These are phyloP conservation scores for Tipula vernalis DNA, from an alignment of 2,888 invertebrate genomes.

Conservation along the genomic window DNA sequence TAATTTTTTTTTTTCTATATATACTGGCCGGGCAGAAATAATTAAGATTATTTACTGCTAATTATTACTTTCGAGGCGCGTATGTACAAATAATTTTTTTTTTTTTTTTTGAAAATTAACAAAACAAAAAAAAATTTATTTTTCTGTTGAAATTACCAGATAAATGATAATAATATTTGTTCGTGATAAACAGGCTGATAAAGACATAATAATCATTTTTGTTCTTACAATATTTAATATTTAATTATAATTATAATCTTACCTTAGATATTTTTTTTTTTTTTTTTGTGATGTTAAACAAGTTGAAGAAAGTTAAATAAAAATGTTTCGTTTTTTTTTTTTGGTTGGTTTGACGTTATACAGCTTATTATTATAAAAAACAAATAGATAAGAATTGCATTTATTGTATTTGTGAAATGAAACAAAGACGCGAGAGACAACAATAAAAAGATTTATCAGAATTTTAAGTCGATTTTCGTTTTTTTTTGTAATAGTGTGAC, in stretches of 20 bases:
- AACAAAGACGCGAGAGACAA: neutral
- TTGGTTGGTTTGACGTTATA: too few species aligned
- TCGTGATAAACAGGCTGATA: neutral
- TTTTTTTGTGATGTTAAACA: neutral
- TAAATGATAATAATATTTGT: neutral
- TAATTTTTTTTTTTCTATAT: neutral
- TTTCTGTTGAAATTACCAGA: neutral
- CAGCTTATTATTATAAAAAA: neutral
- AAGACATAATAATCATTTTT: neutral
- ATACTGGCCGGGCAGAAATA: neutral
- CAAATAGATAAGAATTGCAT: neutral
- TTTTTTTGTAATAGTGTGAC: neutral
- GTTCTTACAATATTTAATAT: neutral
- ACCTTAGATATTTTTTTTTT: neutral
- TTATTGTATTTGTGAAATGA: neutral
- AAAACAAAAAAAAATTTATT: neutral
- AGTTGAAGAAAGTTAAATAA: neutral
- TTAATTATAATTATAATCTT: neutral
- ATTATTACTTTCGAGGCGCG: neutral
- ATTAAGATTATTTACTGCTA: neutral
- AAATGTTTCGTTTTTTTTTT: neutral
- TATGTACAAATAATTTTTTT: neutral
- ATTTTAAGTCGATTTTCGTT: neutral
- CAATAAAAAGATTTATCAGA: neutral
- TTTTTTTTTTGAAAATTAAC: neutral